Percentiles rank a stretch among this genome's conserved stretches.
Evolutionary conservation across 2,113 vertebrate genomes (phyloP).

Genomic region (Tupaia chinensis): DNA sequence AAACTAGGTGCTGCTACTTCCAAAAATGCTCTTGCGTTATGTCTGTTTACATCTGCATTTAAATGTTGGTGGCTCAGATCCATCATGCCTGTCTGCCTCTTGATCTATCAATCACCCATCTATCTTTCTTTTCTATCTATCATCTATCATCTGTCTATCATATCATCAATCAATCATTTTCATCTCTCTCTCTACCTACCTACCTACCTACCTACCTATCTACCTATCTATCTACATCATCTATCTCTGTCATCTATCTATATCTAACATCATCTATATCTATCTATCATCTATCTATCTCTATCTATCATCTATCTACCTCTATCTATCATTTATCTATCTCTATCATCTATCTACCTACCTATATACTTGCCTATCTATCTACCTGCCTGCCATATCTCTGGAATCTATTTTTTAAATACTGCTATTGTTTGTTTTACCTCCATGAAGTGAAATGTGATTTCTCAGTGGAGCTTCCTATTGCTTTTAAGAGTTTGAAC

Average conservation of each 20-base stretch:
- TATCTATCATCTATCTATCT: neutral
- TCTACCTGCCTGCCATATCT: neutral
- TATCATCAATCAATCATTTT: neutral
- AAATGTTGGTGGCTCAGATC: neutral
- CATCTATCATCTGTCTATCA: neutral
- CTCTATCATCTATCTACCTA: no score
- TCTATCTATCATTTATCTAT: neutral
- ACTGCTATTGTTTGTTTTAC: slow-evolving; percentile 24
- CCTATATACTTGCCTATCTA: neutral
- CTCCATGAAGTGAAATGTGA: slow-evolving; percentile 30
- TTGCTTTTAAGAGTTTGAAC: slow-evolving; percentile 70
- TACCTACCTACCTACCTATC: neutral
- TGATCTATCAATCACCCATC: neutral
- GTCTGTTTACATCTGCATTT: neutral
- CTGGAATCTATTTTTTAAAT: neutral
- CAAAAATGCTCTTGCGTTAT: neutral
- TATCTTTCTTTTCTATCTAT: neutral
- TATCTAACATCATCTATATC: no score
- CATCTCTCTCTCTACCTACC: no score
- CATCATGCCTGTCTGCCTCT: neutral
- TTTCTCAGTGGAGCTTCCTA: slow-evolving; percentile 56
- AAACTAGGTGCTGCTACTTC: neutral
- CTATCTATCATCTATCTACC: neutral
- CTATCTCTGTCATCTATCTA: neutral
- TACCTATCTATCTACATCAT: neutral